Evolutionary conservation across 1,140 invertebrate genomes (phyloP).

Genomic region (Saccostrea cuccullata): DNA sequence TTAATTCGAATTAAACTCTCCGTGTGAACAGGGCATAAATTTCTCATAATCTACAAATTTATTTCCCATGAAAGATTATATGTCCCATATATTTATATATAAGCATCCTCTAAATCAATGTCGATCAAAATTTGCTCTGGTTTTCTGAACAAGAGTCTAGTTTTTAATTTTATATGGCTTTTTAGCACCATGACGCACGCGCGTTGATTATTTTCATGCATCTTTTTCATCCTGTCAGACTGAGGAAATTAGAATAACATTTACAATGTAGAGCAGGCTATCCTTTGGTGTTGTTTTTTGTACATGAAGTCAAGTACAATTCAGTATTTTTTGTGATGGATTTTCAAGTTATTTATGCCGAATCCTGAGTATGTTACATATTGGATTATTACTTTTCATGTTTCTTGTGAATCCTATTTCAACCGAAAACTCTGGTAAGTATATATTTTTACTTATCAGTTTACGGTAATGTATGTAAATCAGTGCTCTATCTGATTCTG

Average conservation of each 20-base stretch:
- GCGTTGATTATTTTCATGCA: constrained; percentile 23
- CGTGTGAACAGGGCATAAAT: too few relatives aligned
- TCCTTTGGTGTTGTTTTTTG: neutral
- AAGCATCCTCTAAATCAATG: neutral
- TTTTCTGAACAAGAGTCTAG: neutral
- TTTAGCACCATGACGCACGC: constrained; percentile 25
- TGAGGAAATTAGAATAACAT: constrained; percentile 28
- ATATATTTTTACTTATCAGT: constrained; percentile 10
- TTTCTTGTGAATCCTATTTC: constrained; percentile 17
- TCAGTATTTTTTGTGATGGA: constrained; percentile 18
- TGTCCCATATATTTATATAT: constrained; percentile 18
- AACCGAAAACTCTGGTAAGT: constrained; percentile 26
- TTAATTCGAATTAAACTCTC: too few relatives aligned
- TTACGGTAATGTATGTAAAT: constrained; percentile 3
- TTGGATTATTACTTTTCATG: constrained; percentile 16
- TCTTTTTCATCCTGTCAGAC: constrained; percentile 34
- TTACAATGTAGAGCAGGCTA: constrained; percentile 5
- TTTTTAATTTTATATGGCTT: neutral
- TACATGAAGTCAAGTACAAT: neutral
- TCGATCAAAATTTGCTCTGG: neutral
- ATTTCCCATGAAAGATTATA: constrained; percentile 4
- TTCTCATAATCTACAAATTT: neutral
- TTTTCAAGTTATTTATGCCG: neutral
- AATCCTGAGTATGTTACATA: constrained; percentile 13
- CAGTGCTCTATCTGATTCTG: neutral